A percentile compares a stretch with the other conserved stretches of the same genome.
phyloP scores from a whole-genome alignment of 2,797 vertebrate genomes.

The Tapera naevia region DNA sequence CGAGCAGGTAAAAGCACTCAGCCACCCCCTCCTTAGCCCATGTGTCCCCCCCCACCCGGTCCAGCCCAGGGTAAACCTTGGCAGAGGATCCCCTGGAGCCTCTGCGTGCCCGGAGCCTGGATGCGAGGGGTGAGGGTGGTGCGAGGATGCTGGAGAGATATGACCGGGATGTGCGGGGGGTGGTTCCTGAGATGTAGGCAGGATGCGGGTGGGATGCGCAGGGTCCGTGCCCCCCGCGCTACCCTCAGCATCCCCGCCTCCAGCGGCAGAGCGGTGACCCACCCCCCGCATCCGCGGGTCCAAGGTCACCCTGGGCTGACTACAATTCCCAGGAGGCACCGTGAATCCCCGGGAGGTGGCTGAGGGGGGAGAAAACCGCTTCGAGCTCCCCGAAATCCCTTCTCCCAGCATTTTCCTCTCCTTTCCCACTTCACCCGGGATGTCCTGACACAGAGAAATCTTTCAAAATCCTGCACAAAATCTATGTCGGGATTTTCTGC shows the following conservation, averaged over 20 bases:
- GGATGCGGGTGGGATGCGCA: not conserved
- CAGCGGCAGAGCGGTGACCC: too few relatives aligned
- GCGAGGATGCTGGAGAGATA: too few relatives aligned
- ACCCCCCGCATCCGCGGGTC: not conserved
- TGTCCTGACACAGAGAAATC: not conserved
- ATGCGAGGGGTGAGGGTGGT: too few relatives aligned
- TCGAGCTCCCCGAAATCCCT: not conserved
- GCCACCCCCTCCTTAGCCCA: not conserved
- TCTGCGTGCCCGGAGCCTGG: not conserved
- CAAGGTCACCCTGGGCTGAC: not conserved
- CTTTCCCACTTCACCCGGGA: fast-evolving
- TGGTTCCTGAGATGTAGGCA: too few relatives aligned
- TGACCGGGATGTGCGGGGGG: too few relatives aligned
- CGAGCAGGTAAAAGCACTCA: too few relatives aligned
- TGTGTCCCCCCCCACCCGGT: too few relatives aligned
- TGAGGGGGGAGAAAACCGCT: too few relatives aligned
- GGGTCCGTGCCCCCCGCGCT: too few relatives aligned
- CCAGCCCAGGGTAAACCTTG: too few relatives aligned
- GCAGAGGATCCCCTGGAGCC: too few relatives aligned
- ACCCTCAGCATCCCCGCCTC: not conserved
- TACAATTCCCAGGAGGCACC: not conserved
- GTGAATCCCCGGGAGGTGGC: not conserved
- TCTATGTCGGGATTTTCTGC: not conserved
- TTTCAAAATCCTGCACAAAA: not conserved
- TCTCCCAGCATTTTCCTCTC: not conserved